Conservation (phyloP, 2,113 vertebrate genomes). For the Caracal caracal region DNA sequence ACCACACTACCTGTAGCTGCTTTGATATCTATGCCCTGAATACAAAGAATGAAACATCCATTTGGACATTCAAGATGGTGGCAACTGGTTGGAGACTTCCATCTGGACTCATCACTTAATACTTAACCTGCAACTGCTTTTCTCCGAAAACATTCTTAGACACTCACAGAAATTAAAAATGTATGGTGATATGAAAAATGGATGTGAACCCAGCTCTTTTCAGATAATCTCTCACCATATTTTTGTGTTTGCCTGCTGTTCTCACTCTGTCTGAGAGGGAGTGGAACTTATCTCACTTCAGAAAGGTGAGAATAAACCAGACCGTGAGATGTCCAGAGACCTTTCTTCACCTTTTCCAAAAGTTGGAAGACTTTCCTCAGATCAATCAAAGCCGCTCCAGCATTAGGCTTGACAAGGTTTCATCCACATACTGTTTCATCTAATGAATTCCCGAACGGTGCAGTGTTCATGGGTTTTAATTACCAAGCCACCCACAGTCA, state of each 20-base stretch:
- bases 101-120: no score
- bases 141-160: neutral
- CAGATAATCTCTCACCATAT: neutral
- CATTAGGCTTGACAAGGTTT: constrained; percentile 76
- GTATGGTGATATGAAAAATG: neutral
- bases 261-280: constrained; percentile 32
- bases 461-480: constrained; percentile 70
- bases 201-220: neutral
- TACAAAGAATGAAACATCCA: neutral
- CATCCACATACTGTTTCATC: constrained; percentile 80
- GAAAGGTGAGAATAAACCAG: neutral
- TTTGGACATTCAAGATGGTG: neutral
- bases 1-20: no score
- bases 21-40: neutral
- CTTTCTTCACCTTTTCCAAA: constrained; percentile 68
- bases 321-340: neutral
- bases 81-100: neutral
- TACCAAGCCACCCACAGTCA: constrained; percentile 62
- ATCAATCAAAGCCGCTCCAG: constrained; percentile 64
- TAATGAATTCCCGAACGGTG: constrained; percentile 75
- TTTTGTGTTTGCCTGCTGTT: neutral
- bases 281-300: neutral
- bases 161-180: neutral
- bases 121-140: neutral
- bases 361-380: constrained; percentile 15